Conservation (phyloP, 2,797 vertebrate genomes). For the Acropternis orthonyx region DNA sequence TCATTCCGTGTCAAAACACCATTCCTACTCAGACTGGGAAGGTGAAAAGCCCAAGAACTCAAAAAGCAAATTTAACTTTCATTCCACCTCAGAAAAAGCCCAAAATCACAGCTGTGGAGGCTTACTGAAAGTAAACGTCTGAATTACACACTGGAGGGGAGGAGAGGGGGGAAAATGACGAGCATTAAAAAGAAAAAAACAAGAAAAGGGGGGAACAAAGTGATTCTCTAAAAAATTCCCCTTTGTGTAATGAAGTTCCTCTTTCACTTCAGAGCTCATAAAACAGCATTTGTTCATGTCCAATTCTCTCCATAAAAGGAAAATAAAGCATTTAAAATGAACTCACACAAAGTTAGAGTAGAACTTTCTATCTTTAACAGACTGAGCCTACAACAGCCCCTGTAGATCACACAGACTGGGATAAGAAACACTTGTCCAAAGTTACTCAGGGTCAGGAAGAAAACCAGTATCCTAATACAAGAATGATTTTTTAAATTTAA, state of each 20-base stretch:
- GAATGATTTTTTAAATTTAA: background rate
- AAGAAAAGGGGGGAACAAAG: background rate
- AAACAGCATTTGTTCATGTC: background rate
- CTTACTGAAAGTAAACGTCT: background rate
- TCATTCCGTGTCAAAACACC: background rate
- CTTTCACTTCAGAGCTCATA: constrained; percentile 33
- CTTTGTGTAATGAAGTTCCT: constrained; percentile 8
- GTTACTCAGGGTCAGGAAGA: background rate
- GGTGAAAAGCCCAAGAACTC: background rate
- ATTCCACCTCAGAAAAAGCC: background rate
- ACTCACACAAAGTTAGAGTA: background rate
- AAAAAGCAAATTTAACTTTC: background rate
- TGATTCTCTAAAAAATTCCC: background rate
- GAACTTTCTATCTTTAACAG: background rate
- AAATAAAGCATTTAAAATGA: background rate
- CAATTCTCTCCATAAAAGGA: background rate
- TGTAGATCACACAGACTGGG: background rate
- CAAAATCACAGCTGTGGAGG: background rate
- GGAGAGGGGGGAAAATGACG: background rate
- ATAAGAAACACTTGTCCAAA: background rate
- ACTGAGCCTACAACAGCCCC: background rate
- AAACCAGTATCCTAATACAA: background rate
- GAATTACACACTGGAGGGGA: background rate
- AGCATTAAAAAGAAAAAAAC: background rate
- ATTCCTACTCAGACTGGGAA: background rate